A percentile compares a stretch with the other conserved stretches of the same genome.
phyloP scores from a whole-genome alignment of 2,113 vertebrate species.

The Panurus biarmicus region DNA sequence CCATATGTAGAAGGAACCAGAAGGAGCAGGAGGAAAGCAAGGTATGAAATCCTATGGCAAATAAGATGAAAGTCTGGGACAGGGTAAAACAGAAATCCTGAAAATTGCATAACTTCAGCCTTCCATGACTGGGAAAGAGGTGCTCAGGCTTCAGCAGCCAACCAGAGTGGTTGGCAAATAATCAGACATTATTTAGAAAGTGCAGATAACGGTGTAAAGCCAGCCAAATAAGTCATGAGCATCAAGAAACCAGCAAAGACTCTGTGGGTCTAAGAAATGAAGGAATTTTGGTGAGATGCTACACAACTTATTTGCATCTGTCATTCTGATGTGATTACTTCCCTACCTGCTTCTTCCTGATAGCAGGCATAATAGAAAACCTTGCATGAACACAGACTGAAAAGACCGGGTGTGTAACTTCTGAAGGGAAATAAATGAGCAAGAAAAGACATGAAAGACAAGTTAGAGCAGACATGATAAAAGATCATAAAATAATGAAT shows the following conservation, averaged over 20 bases:
- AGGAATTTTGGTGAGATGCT: neutral
- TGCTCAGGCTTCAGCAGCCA: neutral
- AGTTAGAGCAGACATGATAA: neutral
- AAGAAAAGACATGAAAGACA: neutral
- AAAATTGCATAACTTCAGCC: neutral
- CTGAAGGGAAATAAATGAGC: neutral
- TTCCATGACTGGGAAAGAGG: neutral
- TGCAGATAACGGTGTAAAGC: neutral
- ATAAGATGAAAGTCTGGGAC: neutral
- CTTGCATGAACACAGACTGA: neutral
- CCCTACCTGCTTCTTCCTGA: neutral
- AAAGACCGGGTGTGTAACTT: neutral
- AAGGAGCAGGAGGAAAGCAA: neutral
- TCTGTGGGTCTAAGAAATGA: neutral
- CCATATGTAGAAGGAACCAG: neutral
- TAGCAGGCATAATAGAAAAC: neutral
- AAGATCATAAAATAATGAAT: neutral
- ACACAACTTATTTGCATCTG: neutral
- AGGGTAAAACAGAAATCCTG: neutral
- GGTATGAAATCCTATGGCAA: neutral
- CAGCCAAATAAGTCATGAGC: neutral
- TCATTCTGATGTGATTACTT: neutral
- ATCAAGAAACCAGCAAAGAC: neutral
- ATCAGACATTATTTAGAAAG: neutral
- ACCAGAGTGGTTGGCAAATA: neutral